Evolutionary conservation across 2,888 invertebrate genomes (phyloP), one percentile per base, ranked within the genome.

Genomic region (Harmothoe impar): DNA sequence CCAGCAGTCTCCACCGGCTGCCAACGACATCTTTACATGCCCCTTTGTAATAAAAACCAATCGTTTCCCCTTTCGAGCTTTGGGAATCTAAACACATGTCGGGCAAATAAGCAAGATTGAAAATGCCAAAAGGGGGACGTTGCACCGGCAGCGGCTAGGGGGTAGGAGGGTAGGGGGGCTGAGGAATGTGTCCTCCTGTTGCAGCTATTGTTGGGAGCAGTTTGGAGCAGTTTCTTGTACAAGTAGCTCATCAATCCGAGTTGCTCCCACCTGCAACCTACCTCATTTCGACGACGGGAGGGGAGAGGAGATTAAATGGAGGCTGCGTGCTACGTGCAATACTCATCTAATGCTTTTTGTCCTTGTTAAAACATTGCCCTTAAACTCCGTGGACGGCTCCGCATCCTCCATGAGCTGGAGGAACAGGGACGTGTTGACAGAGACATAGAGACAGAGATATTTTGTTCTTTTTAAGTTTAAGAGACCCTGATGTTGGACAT

Each of bases 1-100:
- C 29, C 25, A 72, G 15, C 25, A 5, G 25, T 25, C 1, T 25
- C 72, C 29, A 29, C 72, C n/a, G 23, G n/a, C 78, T 43, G 12
- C 84, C 51, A 51, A 84, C 23, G 52, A 86, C 86, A 86, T 54
- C 86, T 86, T 86, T 56, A 54, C 86, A 86, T 86, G 86, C 86
- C 52, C 54, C 17, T 7, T 25, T 54, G 25, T 52, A 54, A 54
- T 52, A 86, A 54, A 81, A 54, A 54, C 86, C 86, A 86, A 54
- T 86, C 54, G 33, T 52, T 86, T 20, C 25, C 29, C 52, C 62
- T n/a, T 62, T 43, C 31, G 56, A 56, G 54, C 33, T 54, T 20
- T 86, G 52, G 86, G 54, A 86, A 86, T 31, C 54, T 52, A 56
- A 56, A 86, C 86, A 86, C 86, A 86, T 86, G 86, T 43, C 23